Base-by-base conservation (phyloP, 1,140 invertebrate species). In the Sarcophaga peregrina region DNA sequence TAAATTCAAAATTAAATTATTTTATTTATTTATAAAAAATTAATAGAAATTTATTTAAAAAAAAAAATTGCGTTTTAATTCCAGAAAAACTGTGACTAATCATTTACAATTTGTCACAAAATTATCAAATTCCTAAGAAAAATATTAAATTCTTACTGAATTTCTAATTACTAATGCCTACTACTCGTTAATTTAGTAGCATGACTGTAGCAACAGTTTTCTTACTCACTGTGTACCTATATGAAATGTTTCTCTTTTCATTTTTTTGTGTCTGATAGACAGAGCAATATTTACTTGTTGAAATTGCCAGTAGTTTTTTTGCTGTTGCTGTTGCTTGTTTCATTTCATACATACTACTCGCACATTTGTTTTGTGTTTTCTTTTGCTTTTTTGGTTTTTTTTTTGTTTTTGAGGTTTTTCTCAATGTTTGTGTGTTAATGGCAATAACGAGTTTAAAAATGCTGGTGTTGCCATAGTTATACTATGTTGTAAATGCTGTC, bases 391-490 rank as follows among this genome's bases (percentile, higher is more conserved):
- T 50, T 75, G 47, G 73, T 10, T 58, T 58, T 58, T 47, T 6
- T 75, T 75, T 75, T 46, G 73, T 75, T 15, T 48, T 78, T 48
- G 47, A 52, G 47, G 47, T 78, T 78, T 78, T 20, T 76, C 74
- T 76, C 47, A 20, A 50, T 78, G 20, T 78, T 78, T 78, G 47
- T 25, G n/a, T 78, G 75, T 78, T 78, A 78, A 78, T 78, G 75
- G 47, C 75, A 78, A 78, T 78, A 78, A 78, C 75, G 47, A 78
- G 75, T 78, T 78, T 78, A 76, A 76, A n/a, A 62, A n/a, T 58
- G 54, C 54, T n/a, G n/a, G n/a, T 58, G n/a, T 58, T 58, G 54
- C 54, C 54, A 58, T 68, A 68, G 7, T 20, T 20, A n/a, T 20
- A 68, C 20, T 68, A 68, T 68, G 62, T 68, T 68, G 62, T 68